These are phyloP conservation scores for Stichopus chloronotus DNA, from an alignment of 35 echinoderm and acorn worm genomes.

Conservation along the genomic window DNA sequence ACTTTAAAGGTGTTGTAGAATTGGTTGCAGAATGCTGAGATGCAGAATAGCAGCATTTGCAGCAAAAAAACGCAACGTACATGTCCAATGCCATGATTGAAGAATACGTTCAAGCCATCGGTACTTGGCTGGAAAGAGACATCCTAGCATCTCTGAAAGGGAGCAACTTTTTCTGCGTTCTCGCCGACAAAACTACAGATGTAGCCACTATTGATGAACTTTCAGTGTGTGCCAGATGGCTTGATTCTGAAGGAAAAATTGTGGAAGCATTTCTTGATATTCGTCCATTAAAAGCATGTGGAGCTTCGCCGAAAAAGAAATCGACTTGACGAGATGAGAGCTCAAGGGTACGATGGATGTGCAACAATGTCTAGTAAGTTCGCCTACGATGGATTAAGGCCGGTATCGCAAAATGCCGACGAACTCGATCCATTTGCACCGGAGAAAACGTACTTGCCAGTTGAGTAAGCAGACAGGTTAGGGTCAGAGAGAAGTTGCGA, in stretches of 20 bases:
- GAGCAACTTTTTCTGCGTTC: slow-evolving; percentile 7
- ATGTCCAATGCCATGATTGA: slow-evolving; percentile 17
- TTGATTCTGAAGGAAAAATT: not conserved
- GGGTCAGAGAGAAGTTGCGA: not conserved
- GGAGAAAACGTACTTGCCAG: not conserved
- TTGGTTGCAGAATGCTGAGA: slow-evolving; percentile 19
- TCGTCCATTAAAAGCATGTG: slow-evolving; percentile 34
- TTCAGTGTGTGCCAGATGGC: slow-evolving; percentile 14
- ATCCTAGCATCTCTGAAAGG: slow-evolving; percentile 18
- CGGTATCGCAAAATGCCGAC: not conserved
- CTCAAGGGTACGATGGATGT: slow-evolving; percentile 27
- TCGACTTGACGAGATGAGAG: slow-evolving; percentile 6
- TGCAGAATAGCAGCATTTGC: not conserved
- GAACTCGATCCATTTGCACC: not conserved
- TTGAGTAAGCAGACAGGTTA: not conserved
- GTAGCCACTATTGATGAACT: slow-evolving; percentile 12
- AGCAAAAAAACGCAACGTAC: slow-evolving; percentile 11
- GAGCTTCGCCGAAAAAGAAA: slow-evolving; percentile 16
- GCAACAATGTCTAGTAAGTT: slow-evolving; percentile 28
- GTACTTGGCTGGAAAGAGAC: slow-evolving; percentile 7
- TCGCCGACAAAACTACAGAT: slow-evolving; percentile 11
- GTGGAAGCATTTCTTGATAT: slow-evolving; percentile 20
- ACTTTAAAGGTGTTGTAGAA: slow-evolving; percentile 12
- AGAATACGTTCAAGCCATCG: slow-evolving; percentile 14
- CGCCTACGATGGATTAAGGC: not conserved